Conservation (phyloP, 2,113 vertebrate species). For the Anser cygnoides region DNA sequence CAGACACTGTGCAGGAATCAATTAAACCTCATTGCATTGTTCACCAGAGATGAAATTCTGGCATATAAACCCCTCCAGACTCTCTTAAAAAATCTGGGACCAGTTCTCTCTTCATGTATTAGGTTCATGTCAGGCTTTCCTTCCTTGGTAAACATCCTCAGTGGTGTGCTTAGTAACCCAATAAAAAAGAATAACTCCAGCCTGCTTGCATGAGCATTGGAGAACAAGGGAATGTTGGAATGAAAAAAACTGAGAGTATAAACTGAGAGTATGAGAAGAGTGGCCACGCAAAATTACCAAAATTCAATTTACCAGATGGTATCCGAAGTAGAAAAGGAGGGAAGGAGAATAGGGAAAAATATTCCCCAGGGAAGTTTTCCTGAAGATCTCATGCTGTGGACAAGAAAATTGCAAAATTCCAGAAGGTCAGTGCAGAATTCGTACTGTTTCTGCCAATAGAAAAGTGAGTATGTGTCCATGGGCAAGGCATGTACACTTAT, state of each 20-base stretch:
- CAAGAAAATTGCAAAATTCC: slow-evolving; percentile 39
- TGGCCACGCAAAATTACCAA: slow-evolving; percentile 10
- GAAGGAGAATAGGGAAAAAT: slow-evolving; percentile 21
- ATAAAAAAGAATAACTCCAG: slow-evolving; percentile 53
- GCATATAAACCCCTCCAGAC: slow-evolving; percentile 47
- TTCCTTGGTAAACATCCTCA: slow-evolving; percentile 63
- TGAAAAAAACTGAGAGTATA: slow-evolving; percentile 8
- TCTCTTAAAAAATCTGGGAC: slow-evolving; percentile 62
- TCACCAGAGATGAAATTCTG: slow-evolving; percentile 69
- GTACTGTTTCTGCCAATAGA: not conserved
- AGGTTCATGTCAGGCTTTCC: slow-evolving; percentile 58
- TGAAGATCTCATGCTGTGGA: slow-evolving; percentile 4
- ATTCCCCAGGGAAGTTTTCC: not conserved
- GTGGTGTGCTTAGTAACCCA: slow-evolving; percentile 21
- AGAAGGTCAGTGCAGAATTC: slow-evolving; percentile 18
- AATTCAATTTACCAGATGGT: slow-evolving; percentile 44
- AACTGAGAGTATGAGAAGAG: not conserved
- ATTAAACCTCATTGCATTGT: slow-evolving; percentile 52
- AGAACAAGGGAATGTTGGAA: not conserved
- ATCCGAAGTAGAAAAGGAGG: slow-evolving; percentile 10
- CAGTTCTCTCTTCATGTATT: slow-evolving; percentile 45
- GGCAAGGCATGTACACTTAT: not conserved
- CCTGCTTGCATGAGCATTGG: slow-evolving; percentile 6
- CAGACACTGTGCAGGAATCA: slow-evolving; percentile 70
- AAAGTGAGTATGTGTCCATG: not conserved